Base-by-base conservation (phyloP, 1,140 invertebrate species). In the Tyrophagus putrescentiae region DNA sequence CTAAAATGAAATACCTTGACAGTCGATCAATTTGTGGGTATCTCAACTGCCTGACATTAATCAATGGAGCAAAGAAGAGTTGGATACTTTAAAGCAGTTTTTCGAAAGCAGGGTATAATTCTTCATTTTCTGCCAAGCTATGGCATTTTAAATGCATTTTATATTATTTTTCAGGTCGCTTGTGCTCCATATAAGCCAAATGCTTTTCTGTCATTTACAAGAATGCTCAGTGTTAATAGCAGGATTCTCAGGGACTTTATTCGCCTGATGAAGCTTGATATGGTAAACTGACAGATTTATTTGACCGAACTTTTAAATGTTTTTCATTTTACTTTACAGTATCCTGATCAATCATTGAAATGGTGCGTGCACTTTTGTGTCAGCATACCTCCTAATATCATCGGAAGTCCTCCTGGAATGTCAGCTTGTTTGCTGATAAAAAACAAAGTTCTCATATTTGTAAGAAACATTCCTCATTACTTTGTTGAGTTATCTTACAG, bases 321-420 rank as follows among this genome's bases (percentile, higher is more conserved):
- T 61, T 28, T 27, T 18, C 16, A 27, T 61, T 64, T 39, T 63
- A 60, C 56, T 34, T 64, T 64, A 13, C 62, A 75, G 73, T 76
- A 80, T 50, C 82, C 84, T 1, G 76, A 77, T 34, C 68, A 83
- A 9, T 73, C 73, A 3, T 70, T 81, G 42, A 83, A 84, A 65
- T 95, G 90, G 89, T 78, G 80, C 23, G 80, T 93, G 28, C 86
- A 91, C 70, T 87, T 87, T 80, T 89, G 88, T 70, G 75, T 95
- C 64, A 81, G 89, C 29, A 85, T 91, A 63, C 88, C 91, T 53
- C 89, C 89, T 18, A 83, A 85, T 34, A 84, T 82, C 28, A 84
- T 92, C 62, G 67, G 65, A 28, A 84, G 88, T 45, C 86, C 87
- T 3, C 82, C 81, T 52, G 89, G 88, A 13, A 84, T 83, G 71